phyloP scores from a whole-genome alignment of 2,888 invertebrate genomes.

The Thecocarcelia acutangulata region DNA sequence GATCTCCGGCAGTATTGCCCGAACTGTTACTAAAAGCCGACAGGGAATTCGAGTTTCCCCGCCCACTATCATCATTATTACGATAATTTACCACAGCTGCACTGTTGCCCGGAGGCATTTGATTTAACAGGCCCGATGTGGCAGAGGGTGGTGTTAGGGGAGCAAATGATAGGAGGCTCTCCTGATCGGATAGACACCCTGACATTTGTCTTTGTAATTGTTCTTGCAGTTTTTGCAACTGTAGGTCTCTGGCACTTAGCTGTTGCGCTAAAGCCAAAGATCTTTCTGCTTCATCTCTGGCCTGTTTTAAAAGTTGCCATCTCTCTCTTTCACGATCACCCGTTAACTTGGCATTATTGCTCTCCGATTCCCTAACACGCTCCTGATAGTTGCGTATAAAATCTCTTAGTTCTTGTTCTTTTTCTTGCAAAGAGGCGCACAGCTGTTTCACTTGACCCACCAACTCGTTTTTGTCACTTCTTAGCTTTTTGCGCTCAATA shows the following conservation, averaged over 20 bases:
- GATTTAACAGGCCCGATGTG: constrained; percentile 81
- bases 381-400: constrained; percentile 97
- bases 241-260: constrained; percentile 92
- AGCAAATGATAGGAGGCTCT: constrained; percentile 88
- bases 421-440: constrained; percentile 95
- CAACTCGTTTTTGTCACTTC: constrained; percentile 96
- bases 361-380: constrained; percentile 90
- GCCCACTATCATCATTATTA: constrained; percentile 85
- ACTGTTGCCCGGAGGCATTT: constrained; percentile 72
- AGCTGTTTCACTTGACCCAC: constrained; percentile 97
- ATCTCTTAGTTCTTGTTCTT: constrained; percentile 95
- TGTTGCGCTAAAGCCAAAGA: constrained; percentile 93
- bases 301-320: constrained; percentile 92
- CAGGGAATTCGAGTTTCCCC: constrained; percentile 88
- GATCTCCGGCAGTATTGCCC: constrained; percentile 84
- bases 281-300: constrained; percentile 94
- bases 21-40: constrained; percentile 80
- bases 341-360: constrained; percentile 83
- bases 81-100: constrained; percentile 82
- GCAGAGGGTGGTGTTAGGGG: constrained; percentile 84
- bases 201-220: constrained; percentile 91
- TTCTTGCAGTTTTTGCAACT: constrained; percentile 91
- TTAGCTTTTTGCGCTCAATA: constrained; percentile 93
- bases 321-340: constrained; percentile 92
- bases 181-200: constrained; percentile 92